Percentiles rank a stretch among this genome's conserved stretches.
Evolutionary conservation across 2,113 vertebrate genomes (phyloP).

Genomic region (Pelodiscus sinensis): DNA sequence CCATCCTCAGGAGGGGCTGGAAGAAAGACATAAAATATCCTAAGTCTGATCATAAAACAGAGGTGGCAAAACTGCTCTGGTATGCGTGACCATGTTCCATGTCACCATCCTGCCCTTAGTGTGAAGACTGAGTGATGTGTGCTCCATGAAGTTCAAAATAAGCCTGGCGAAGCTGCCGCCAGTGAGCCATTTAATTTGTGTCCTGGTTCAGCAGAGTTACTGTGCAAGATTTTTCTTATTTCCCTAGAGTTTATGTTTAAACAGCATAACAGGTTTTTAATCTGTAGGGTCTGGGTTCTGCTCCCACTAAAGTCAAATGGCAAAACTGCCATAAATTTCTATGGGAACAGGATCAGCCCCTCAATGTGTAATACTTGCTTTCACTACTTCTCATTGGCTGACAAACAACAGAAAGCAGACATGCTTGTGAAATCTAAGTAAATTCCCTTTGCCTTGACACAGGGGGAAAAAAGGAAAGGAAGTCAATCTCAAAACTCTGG

Average conservation of each 20-base stretch:
- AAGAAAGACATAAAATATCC: not conserved
- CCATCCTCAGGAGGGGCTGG: not conserved
- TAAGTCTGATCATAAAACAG: not conserved
- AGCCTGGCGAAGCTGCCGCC: not conserved
- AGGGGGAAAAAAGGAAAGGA: not conserved
- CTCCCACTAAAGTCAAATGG: slow-evolving; percentile 45
- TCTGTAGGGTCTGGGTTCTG: slow-evolving; percentile 1
- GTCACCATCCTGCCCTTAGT: not conserved
- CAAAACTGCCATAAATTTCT: slow-evolving; percentile 18
- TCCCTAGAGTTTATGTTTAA: not conserved
- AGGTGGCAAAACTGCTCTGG: accelerated
- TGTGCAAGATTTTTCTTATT: not conserved
- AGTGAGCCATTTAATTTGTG: not conserved
- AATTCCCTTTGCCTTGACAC: slow-evolving; percentile 28
- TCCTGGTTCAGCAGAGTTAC: not conserved
- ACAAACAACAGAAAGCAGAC: slow-evolving; percentile 43
- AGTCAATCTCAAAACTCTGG: not conserved
- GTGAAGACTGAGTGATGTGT: not conserved
- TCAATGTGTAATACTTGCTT: slow-evolving; percentile 44
- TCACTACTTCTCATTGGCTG: slow-evolving; percentile 64
- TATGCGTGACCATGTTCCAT: not conserved
- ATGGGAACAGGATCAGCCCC: slow-evolving; percentile 24
- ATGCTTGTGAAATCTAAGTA: slow-evolving; percentile 44
- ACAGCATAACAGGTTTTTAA: not conserved
- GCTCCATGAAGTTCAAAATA: not conserved